A percentile compares a stretch with the other conserved stretches of the same genome.
These are phyloP conservation scores for Clarias platycephalus DNA, from an alignment of 2,797 vertebrate genomes.

Conservation along the genomic window DNA sequence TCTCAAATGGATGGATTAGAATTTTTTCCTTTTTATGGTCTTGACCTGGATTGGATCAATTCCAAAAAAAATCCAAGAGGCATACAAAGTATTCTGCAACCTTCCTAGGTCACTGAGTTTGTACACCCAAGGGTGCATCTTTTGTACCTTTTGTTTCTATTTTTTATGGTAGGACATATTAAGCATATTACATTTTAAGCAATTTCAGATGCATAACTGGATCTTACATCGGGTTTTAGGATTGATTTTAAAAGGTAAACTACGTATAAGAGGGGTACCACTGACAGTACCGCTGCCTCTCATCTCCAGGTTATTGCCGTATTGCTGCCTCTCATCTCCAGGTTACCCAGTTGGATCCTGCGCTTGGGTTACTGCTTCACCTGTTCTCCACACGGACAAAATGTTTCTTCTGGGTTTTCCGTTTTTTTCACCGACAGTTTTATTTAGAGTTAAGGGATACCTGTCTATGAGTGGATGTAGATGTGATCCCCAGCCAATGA, in stretches of 20 bases:
- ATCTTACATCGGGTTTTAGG: background rate
- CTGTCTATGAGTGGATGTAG: background rate
- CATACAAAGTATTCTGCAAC: background rate
- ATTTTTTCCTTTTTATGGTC: background rate
- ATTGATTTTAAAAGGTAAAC: background rate
- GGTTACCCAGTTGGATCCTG: background rate
- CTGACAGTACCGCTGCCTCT: too few relatives aligned
- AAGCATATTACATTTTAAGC: background rate
- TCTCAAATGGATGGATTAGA: too few relatives aligned
- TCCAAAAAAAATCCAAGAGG: background rate
- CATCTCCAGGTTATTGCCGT: background rate
- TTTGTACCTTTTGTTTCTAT: background rate
- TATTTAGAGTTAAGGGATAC: background rate
- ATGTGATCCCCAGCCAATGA: background rate
- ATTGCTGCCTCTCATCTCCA: background rate
- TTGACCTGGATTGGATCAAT: background rate
- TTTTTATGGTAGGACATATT: background rate
- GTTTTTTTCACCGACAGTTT: background rate
- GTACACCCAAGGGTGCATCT: background rate
- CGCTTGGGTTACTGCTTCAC: background rate
- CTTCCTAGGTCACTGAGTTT: background rate
- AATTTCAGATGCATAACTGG: background rate
- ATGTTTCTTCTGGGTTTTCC: background rate
- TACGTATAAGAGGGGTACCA: background rate
- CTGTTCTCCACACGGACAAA: background rate